These are phyloP conservation scores for Ctenodactylus gundi DNA, from an alignment of 2,113 vertebrate genomes.

Conservation along the genomic window DNA sequence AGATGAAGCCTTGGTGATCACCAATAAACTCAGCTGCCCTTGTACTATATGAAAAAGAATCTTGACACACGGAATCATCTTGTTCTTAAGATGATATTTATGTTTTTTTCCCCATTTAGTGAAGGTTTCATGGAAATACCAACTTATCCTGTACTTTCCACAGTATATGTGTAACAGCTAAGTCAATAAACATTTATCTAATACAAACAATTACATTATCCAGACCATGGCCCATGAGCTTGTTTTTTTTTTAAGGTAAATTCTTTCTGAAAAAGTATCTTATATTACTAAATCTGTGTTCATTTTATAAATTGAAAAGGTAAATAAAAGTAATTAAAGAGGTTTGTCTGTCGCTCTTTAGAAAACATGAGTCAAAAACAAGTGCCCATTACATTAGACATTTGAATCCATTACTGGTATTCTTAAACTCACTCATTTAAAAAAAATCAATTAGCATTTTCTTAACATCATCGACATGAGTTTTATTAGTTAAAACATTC, in stretches of 20 bases:
- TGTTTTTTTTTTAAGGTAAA: constrained; percentile 10
- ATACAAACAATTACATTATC: not conserved
- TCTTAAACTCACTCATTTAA: constrained; percentile 41
- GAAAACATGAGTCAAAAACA: not conserved
- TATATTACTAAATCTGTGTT: not conserved
- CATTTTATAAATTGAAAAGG: constrained; percentile 31
- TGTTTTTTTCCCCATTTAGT: not conserved
- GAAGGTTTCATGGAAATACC: not conserved
- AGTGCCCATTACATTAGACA: not conserved
- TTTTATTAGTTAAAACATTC: constrained; percentile 67
- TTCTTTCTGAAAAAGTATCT: not conserved
- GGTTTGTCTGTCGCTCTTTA: not conserved
- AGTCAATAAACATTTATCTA: not conserved
- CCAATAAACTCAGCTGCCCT: not conserved
- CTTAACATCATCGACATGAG: not conserved
- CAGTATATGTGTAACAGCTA: not conserved
- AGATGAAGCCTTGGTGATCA: not conserved
- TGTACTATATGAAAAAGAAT: not conserved
- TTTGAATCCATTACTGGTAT: constrained; percentile 42
- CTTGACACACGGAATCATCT: not conserved
- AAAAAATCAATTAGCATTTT: constrained; percentile 54
- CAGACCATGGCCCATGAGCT: not conserved
- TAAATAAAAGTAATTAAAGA: constrained; percentile 7
- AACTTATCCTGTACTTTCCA: not conserved
- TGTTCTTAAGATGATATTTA: not conserved